These are phyloP conservation scores for Microplitis mediator DNA, from an alignment of 1,140 invertebrate genomes.

Conservation along the genomic window DNA sequence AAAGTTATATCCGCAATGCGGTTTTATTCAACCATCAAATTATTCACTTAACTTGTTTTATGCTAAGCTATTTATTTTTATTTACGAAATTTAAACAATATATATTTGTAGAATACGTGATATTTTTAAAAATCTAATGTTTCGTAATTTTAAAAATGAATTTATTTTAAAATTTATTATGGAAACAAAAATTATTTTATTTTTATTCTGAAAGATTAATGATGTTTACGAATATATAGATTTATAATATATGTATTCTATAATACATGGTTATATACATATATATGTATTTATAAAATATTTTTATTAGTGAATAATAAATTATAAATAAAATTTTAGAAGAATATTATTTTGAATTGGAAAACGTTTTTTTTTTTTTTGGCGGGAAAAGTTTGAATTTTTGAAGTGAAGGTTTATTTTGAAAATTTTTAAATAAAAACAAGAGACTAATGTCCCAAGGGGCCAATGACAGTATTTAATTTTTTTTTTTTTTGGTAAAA, in stretches of 20 bases:
- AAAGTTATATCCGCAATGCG: constrained; percentile 9
- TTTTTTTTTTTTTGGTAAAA: not conserved
- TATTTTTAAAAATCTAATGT: too few relatives aligned
- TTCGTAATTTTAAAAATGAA: not conserved
- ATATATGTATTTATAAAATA: too few relatives aligned
- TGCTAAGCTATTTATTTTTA: not conserved
- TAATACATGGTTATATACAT: too few relatives aligned
- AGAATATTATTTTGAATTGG: not conserved
- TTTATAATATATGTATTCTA: not conserved
- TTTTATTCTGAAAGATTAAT: not conserved
- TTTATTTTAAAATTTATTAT: not conserved
- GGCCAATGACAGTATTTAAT: not conserved
- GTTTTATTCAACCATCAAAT: not conserved
- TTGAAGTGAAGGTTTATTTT: not conserved
- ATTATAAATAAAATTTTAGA: not conserved
- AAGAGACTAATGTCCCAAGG: not conserved
- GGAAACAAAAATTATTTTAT: not conserved
- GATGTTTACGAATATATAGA: not conserved
- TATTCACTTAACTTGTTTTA: not conserved
- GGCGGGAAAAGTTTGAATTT: too few relatives aligned
- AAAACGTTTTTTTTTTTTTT: not conserved
- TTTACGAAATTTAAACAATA: too few relatives aligned
- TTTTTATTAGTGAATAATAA: not conserved
- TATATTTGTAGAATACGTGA: too few relatives aligned
- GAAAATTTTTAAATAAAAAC: not conserved